Evolutionary conservation across 2,797 vertebrate genomes (phyloP), one percentile per base, ranked within the genome.

Genomic region (Petrocephalus sullivani): DNA sequence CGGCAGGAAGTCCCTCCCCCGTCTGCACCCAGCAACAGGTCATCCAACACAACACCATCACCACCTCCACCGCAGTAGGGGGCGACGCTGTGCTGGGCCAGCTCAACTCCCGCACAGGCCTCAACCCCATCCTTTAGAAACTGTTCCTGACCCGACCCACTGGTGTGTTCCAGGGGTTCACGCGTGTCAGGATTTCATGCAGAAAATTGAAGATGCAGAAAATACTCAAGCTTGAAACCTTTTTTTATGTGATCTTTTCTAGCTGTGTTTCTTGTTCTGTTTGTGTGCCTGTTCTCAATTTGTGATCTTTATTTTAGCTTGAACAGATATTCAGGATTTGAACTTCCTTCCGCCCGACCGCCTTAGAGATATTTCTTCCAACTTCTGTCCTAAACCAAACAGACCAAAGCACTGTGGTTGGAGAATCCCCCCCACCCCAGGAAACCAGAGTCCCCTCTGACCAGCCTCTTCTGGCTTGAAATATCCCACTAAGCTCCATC

Each of bases 1-100:
- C 97, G 89, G 96, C 96, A 64, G 95, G 96, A 83, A 98, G 98
- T 91, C 97, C 98, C 0, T 93, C 95, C 92, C 96, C 96, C 57
- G 94, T 94, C 91, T 97, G 97, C 92, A 95, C 97, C 88, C 97
- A 97, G 91, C 97, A 96, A 90, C 97, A 96, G 91, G 97, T 97
- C 93, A 96, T 99, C 94, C 98, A 99, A 94, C 97, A 99, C 96
- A 98, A 98, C 95, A 98, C 96, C 94, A 96, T 99, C 93, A 99
- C 97, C 33, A 98, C 98, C 87, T 99, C 98, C 91, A 97, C 97
- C 0, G 92, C 96, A 0, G 90, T 92, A 46, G 96, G 96, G 90
- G 96, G 97, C 90, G 96, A 96, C 92, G 95, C 95, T 90, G 93
- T 94, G 87, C 95, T 95, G 91, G 96, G 94, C 85, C 93, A 94